Percentiles rank a stretch among this genome's conserved stretches.
Conservation (phyloP, 1,140 invertebrate genomes). For the Procambarus clarkii region DNA sequence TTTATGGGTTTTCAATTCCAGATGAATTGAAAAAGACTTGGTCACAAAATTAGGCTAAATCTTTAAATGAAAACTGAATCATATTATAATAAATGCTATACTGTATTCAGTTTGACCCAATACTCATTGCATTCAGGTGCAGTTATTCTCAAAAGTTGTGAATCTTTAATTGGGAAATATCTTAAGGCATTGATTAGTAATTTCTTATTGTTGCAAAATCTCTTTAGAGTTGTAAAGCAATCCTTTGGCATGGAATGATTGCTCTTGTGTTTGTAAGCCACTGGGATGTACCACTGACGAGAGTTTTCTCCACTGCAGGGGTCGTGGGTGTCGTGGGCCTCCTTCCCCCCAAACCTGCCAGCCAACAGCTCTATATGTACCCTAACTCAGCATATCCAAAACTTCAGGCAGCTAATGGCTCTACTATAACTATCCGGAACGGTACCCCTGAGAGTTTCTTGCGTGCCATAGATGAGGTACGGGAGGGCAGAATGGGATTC, state of each 20-base stretch:
- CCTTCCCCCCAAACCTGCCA: conserved; percentile 17
- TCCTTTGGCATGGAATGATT: conserved; percentile 10
- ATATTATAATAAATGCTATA: not conserved
- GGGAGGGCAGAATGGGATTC: conserved; percentile 88
- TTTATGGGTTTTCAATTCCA: not conserved
- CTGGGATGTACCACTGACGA: conserved; percentile 40
- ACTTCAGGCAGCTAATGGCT: conserved; percentile 49
- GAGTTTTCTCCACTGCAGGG: conserved; percentile 53
- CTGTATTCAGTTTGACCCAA: not conserved
- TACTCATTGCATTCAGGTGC: not conserved
- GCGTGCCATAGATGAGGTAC: conserved; percentile 85
- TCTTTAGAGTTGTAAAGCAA: not conserved
- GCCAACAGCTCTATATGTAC: conserved; percentile 50
- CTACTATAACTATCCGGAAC: conserved; percentile 48
- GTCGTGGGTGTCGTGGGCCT: conserved; percentile 44
- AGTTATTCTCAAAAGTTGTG: not conserved
- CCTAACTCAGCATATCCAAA: conserved; percentile 55
- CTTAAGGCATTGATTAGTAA: not conserved
- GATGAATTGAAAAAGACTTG: not conserved
- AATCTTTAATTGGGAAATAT: not conserved
- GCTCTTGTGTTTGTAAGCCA: not conserved
- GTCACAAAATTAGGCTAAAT: too few species aligned
- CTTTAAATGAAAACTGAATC: too few species aligned
- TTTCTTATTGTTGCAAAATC: not conserved
- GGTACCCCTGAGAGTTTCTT: conserved; percentile 82